phyloP scores from a whole-genome alignment of 2,113 vertebrate species.

The Dicrurus megarhynchus region DNA sequence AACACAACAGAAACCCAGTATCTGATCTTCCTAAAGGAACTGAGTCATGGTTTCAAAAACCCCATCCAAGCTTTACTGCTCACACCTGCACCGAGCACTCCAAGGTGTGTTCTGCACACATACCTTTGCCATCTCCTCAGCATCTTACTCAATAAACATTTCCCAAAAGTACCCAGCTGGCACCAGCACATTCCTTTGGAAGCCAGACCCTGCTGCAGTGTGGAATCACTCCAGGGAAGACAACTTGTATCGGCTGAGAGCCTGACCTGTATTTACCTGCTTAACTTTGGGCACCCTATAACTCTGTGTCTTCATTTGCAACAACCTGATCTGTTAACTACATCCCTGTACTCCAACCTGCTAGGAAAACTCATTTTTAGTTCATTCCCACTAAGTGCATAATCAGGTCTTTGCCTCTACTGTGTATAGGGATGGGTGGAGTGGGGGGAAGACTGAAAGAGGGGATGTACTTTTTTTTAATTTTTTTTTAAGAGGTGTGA shows the following conservation, averaged over 20 bases:
- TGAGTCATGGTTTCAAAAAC: constrained; percentile 63
- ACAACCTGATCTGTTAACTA: not conserved
- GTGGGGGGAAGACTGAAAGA: not conserved
- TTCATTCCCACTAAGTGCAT: not conserved
- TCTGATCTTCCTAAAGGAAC: constrained; percentile 59
- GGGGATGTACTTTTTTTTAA: not conserved
- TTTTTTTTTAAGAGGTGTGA: constrained; percentile 54
- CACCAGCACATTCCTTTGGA: not conserved
- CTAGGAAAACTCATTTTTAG: constrained; percentile 9
- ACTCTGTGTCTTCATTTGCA: not conserved
- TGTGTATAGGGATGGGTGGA: not conserved
- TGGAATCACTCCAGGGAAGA: not conserved
- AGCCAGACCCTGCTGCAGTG: not conserved
- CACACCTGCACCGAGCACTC: constrained; percentile 17
- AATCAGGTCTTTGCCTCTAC: constrained; percentile 19
- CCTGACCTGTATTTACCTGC: not conserved
- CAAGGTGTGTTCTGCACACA: constrained; percentile 22
- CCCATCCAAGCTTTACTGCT: constrained; percentile 39
- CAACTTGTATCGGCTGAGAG: not conserved
- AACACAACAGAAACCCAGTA: constrained; percentile 54
- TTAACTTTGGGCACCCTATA: not conserved
- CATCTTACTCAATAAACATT: not conserved
- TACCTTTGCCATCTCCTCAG: constrained; percentile 41
- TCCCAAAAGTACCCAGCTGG: constrained; percentile 6
- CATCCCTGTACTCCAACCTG: not conserved